Conservation (phyloP, 2,888 invertebrate species). For the Zhuqinia jingwanae region DNA sequence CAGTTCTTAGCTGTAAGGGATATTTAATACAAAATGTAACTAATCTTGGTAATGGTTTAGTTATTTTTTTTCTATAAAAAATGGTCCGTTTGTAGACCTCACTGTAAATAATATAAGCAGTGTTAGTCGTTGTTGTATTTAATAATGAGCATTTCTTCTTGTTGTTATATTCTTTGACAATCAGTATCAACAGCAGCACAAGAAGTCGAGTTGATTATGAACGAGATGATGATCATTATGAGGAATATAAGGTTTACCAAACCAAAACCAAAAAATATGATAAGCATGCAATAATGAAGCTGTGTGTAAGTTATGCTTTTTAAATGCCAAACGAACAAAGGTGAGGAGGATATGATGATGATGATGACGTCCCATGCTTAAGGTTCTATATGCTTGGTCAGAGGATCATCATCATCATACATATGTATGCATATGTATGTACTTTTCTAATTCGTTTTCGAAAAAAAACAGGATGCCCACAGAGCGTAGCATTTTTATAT, state of each 20-base stretch:
- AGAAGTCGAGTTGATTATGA: constrained; percentile 28
- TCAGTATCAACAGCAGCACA: not conserved
- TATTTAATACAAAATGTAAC: constrained; percentile 63
- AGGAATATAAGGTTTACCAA: constrained; percentile 22
- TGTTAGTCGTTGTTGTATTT: not conserved
- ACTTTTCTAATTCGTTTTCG: constrained; percentile 64
- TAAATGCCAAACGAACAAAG: constrained; percentile 40
- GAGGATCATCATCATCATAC: constrained; percentile 4
- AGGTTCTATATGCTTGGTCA: not conserved
- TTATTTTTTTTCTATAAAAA: no score
- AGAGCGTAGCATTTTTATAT: constrained; percentile 54
- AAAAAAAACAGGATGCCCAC: constrained; percentile 71
- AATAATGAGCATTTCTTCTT: constrained; percentile 9
- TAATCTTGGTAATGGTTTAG: constrained; percentile 67
- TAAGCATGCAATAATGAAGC: constrained; percentile 28
- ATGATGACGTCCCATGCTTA: constrained; percentile 62
- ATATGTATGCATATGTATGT: no score
- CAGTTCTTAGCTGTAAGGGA: constrained; percentile 12
- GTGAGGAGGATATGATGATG: constrained; percentile 63
- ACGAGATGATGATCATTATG: constrained; percentile 48
- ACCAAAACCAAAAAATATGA: constrained; percentile 48
- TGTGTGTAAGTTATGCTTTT: not conserved
- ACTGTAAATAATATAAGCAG: no score
- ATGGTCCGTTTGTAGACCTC: constrained; percentile 37
- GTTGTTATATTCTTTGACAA: constrained; percentile 37